These are phyloP conservation scores for Fregetta grallaria DNA, from an alignment of 2,113 vertebrate species.

Conservation along the genomic window DNA sequence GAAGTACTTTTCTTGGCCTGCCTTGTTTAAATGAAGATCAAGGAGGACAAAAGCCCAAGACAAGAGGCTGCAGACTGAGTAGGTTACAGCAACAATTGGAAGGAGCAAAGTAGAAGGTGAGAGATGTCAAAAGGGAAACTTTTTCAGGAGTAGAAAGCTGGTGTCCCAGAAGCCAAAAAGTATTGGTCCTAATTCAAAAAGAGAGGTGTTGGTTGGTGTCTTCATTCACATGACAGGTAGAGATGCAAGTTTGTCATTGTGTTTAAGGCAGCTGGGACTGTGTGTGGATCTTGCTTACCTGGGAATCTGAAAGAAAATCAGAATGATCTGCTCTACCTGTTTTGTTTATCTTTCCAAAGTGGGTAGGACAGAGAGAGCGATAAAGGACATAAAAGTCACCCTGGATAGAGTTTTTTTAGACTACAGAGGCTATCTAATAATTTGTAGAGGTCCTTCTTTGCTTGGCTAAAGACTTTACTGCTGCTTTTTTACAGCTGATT, in stretches of 20 bases:
- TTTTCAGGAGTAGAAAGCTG: not conserved
- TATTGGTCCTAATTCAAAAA: not conserved
- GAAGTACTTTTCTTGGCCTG: not conserved
- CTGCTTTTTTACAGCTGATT: not conserved
- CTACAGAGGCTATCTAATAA: not conserved
- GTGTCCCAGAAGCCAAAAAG: not conserved
- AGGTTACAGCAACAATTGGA: not conserved
- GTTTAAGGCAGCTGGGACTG: not conserved
- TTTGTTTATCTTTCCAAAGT: not conserved
- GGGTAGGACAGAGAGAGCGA: not conserved
- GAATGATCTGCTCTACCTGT: not conserved
- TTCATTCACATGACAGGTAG: not conserved
- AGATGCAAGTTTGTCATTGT: not conserved
- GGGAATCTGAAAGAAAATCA: not conserved
- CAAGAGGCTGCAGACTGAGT: not conserved
- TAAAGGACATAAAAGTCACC: not conserved
- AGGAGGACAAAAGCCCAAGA: not conserved
- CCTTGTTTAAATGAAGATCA: not conserved
- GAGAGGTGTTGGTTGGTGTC: not conserved
- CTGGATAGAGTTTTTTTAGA: not conserved
- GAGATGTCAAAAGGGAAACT: not conserved
- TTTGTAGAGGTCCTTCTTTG: not conserved
- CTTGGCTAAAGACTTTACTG: not conserved
- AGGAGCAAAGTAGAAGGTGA: not conserved
- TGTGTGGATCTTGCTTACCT: not conserved